Evolutionary conservation across 2,888 invertebrate genomes (phyloP), one percentile per base, ranked within the genome.

Genomic region (Ernsta delagoae): DNA sequence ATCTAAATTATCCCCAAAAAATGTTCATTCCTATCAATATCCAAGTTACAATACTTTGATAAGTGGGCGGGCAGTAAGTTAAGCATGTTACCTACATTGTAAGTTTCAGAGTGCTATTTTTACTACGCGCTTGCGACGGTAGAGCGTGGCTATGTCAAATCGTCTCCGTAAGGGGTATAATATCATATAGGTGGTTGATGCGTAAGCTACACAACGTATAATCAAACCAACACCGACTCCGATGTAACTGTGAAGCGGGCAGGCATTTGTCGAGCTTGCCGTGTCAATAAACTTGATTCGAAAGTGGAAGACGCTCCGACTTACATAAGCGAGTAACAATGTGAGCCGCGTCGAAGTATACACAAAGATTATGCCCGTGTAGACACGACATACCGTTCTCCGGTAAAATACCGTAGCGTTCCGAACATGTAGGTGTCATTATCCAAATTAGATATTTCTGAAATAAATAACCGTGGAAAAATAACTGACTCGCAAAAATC

Each of bases 261-360:
- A 82, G 83, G 85, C 88, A 85, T 91, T 91, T 91, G 91, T 91
- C 90, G 91, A 88, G 88, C 88, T 88, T 87, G 89, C 85, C 90
- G 90, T 92, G 93, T 93, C 93, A 92, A 93, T 93, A 93, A 93
- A 93, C 93, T 90, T 92, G 90, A 92, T 93, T 93, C 92, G 93
- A 93, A 93, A 93, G 93, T 92, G 85, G 93, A 92, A 92, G 93
- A 93, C 89, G 92, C 85, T 90, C 87, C 88, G 84, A 79, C 92
- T 93, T 93, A 93, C 89, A 92, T 92, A 93, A 93, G 90, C 90
- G 82, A 79, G 83, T 87, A 90, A 91, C 92, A 92, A 92, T 92
- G 91, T 89, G 87, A 85, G 82, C 81, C 81, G 59, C 72, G 68
- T 71, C 71, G 71, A 50, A 74, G 70, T 68, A 72, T 75, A 73